Evolutionary conservation across 2,113 vertebrate genomes (phyloP), one percentile per base, ranked within the genome.

Genomic region (Thamnaconus septentrionalis): DNA sequence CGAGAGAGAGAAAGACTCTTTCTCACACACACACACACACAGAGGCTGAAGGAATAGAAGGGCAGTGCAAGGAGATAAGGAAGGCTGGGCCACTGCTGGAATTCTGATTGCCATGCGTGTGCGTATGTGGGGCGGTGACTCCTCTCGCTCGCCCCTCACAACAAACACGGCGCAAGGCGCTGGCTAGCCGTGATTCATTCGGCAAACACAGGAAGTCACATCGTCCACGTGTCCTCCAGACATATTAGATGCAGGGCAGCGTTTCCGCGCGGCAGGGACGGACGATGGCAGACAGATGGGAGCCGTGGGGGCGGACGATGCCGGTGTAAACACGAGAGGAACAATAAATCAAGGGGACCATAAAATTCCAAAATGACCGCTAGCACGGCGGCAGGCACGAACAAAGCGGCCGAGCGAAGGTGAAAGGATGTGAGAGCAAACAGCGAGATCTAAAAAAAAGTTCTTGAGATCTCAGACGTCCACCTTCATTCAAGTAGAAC

Each of bases 201-300:
- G 31, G 56, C 31, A 53, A 18, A 60, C 54, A 55, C 63, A 56
- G 67, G 58, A 76, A 58, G 70, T 66, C 64, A 46, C 66, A 49
- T 73, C 18, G 18, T 31, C 53, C 66, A 56, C 56, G 63, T 50
- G 40, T 71, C 67, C 69, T 67, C 66, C 55, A 73, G 57, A 71
- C 57, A 50, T 7, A 56, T 52, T 18, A 53, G 49, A 4, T 9
- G 43, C 40, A 73, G 31, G 31, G 54, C 49, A 44, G 66, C 18
- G 11, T 49, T 64, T 58, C 8, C 55, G 71, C 18, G 51, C 57
- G 62, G 51, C 40, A 56, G 12, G 7, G 40, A 60, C 50, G 45
- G 64, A 43, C 41, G 52, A 63, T 41, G 40, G 8, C 5, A 69
- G 65, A 52, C 59, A 53, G 61, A 45, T 31, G 1, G 9, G 50